A percentile compares a stretch with the other conserved stretches of the same genome.
Evolutionary conservation across 2,888 invertebrate species (phyloP).

Genomic region (Tenthredo distinguenda): DNA sequence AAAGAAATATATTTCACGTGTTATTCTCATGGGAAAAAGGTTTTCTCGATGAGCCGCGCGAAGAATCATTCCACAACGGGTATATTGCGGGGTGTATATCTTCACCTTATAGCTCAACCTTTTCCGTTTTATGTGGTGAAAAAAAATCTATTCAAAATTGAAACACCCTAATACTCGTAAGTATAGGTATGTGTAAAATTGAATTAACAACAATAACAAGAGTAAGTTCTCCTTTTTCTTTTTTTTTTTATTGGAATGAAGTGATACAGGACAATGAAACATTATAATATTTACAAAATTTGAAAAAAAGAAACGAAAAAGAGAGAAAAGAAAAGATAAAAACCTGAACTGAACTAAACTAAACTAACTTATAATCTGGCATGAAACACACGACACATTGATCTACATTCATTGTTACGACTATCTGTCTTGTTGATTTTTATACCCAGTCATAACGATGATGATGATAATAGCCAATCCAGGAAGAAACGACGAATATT

Average conservation of each 20-base stretch:
- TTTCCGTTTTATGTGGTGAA: too few relatives aligned
- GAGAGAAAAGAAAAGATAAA: not conserved
- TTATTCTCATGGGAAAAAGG: too few relatives aligned
- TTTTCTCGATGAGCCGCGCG: too few relatives aligned
- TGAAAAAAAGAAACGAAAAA: constrained; percentile 32
- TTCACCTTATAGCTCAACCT: too few relatives aligned
- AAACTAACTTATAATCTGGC: not conserved
- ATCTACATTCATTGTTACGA: not conserved
- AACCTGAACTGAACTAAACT: not conserved
- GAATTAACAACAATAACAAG: not conserved
- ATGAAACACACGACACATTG: not conserved
- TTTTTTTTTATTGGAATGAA: constrained; percentile 71
- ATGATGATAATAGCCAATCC: not conserved
- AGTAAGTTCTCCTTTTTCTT: constrained; percentile 42
- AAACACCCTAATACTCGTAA: too few relatives aligned
- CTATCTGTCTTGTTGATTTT: not conserved
- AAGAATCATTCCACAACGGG: too few relatives aligned
- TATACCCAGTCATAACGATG: not conserved
- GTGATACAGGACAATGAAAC: constrained; percentile 66
- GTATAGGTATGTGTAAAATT: not conserved
- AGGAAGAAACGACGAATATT: not conserved
- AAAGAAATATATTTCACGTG: too few relatives aligned
- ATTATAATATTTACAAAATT: constrained; percentile 61
- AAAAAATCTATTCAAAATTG: too few relatives aligned
- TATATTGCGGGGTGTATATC: too few relatives aligned